A percentile compares a stretch with the other conserved stretches of the same genome.
Conservation (phyloP, 2,888 invertebrate species). For the Drosophila recens region DNA sequence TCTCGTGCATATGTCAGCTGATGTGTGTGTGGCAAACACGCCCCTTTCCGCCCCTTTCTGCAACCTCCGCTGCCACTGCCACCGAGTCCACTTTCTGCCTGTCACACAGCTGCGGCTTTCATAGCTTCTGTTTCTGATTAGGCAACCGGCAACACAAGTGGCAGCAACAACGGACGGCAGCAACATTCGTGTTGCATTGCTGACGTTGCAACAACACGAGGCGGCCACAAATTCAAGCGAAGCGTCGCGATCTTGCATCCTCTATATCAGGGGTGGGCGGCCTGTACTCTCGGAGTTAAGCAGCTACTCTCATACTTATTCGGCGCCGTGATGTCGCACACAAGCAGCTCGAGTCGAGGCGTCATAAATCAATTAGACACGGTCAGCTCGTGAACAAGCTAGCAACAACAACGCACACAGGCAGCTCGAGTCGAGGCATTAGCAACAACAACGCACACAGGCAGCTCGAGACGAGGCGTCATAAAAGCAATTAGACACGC, state of each 20-base stretch:
- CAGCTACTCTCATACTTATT: too few species aligned
- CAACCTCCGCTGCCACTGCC: not conserved
- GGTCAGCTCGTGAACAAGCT: too few species aligned
- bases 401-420: too few species aligned
- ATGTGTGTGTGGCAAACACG: conserved; percentile 2
- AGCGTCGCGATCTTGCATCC: conserved; percentile 11
- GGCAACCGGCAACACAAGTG: conserved; percentile 46
- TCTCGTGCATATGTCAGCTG: conserved; percentile 47
- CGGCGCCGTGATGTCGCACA: too few species aligned
- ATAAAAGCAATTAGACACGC: too few species aligned
- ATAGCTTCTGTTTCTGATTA: conserved; percentile 78
- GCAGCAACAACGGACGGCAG: conserved; percentile 3
- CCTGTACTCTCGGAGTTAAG: too few species aligned
- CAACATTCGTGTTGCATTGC: conserved; percentile 17
- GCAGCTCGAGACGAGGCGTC: too few species aligned
- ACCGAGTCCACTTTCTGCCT: conserved; percentile 27
- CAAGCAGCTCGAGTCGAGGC: too few species aligned
- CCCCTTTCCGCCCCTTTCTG: not conserved
- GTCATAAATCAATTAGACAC: too few species aligned
- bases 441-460: too few species aligned
- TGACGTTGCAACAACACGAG: conserved; percentile 10
- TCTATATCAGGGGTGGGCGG: too few species aligned
- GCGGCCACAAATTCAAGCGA: conserved; percentile 8
- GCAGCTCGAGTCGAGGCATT: too few species aligned
- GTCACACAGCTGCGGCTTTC: conserved; percentile 73